A percentile compares a stretch with the other conserved stretches of the same genome.
phyloP scores from a whole-genome alignment of 1,140 invertebrate species.

The Phthorimaea operculella region DNA sequence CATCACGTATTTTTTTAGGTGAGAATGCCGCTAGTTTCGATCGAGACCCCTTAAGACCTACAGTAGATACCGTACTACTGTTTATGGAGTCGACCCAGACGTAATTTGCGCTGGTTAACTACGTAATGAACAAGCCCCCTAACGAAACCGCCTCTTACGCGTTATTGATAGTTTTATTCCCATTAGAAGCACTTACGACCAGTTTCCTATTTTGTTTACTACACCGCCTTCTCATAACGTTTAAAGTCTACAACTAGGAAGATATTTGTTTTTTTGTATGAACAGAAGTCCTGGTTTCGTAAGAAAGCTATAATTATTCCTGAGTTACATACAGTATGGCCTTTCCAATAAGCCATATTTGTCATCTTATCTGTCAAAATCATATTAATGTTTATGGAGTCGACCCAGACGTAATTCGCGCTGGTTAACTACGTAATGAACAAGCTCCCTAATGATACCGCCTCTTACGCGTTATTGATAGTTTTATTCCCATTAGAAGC shows the following conservation, averaged over 20 bases:
- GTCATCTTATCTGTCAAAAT: background rate
- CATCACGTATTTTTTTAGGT: no score
- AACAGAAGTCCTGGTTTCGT: no score
- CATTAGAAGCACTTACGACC: background rate
- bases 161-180: background rate
- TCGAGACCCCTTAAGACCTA: no score
- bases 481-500: background rate
- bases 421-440: background rate
- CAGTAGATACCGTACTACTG: background rate
- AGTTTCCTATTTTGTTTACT: background rate
- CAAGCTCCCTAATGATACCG: background rate
- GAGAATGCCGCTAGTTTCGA: no score
- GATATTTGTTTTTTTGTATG: no score
- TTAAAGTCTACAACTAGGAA: no score
- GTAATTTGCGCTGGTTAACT: background rate
- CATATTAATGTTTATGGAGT: background rate
- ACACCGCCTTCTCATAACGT: background rate
- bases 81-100: background rate
- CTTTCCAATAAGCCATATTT: no score
- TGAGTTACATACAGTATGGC: no score
- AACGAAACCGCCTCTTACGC: background rate
- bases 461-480: background rate
- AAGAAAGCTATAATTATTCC: no score
- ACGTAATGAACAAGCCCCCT: background rate
- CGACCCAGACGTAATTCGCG: background rate